Percentiles rank a stretch among this genome's conserved stretches.
Evolutionary conservation across 1,140 invertebrate genomes (phyloP).

Genomic region (Choristoneura fumiferana): DNA sequence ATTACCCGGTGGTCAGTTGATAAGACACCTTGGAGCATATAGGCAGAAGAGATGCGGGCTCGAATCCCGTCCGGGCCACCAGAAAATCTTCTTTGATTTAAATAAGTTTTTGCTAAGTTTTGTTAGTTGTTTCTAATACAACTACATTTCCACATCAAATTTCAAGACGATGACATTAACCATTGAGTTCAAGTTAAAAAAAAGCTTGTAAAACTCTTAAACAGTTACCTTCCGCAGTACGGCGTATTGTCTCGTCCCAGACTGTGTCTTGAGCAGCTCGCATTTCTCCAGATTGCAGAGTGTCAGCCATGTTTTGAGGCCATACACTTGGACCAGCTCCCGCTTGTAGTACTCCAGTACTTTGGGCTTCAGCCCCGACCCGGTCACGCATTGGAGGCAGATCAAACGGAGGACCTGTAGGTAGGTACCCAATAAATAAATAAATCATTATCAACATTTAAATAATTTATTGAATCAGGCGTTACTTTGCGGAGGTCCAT

Average conservation of each 20-base stretch:
- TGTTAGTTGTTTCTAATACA: no score
- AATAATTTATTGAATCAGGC: no score
- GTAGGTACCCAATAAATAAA: neutral
- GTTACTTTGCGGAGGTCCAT: neutral
- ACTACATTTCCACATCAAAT: no score
- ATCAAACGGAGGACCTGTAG: slow-evolving; percentile 87
- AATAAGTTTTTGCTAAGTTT: no score
- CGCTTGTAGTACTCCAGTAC: slow-evolving; percentile 94
- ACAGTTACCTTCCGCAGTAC: slow-evolving; percentile 84
- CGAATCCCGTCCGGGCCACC: no score
- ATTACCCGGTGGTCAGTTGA: no score
- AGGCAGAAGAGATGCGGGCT: no score
- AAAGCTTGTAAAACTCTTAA: no score
- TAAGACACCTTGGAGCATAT: no score
- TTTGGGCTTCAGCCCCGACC: slow-evolving; percentile 94
- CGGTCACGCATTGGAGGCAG: slow-evolving; percentile 92
- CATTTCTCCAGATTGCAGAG: slow-evolving; percentile 93
- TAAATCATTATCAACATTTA: neutral
- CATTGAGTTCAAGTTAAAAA: no score
- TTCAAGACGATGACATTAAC: no score
- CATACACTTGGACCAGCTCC: slow-evolving; percentile 95
- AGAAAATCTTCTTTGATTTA: no score
- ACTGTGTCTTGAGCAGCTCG: slow-evolving; percentile 88
- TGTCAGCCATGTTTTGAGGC: slow-evolving; percentile 90
- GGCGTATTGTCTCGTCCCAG: slow-evolving; percentile 83